Percentiles rank a stretch among this genome's conserved stretches.
phyloP scores from a whole-genome alignment of 2,797 vertebrate genomes.

The Pyrocephalus nanus region DNA sequence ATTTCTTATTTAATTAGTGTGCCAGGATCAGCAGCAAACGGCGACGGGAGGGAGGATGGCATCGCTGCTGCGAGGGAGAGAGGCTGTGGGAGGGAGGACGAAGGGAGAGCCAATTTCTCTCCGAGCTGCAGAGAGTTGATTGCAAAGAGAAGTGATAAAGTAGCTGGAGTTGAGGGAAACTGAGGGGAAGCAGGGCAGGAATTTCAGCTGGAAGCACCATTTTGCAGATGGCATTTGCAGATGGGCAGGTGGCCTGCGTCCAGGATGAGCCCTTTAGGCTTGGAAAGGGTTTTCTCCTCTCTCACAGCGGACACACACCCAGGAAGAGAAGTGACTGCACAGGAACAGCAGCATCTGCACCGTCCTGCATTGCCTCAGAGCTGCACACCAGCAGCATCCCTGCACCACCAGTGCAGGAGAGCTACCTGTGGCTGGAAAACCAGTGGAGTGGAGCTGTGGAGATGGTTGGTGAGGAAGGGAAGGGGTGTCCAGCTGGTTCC shows the following conservation, averaged over 20 bases:
- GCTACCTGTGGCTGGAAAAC: background rate
- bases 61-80: background rate
- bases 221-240: background rate
- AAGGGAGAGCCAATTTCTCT: background rate
- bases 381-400: background rate
- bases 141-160: background rate
- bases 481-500: background rate
- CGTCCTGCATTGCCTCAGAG: background rate
- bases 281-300: background rate
- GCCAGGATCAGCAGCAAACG: background rate
- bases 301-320: background rate
- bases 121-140: background rate
- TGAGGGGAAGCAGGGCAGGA: background rate
- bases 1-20: background rate
- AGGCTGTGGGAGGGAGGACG: background rate
- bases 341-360: background rate
- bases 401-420: background rate
- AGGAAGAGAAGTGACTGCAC: background rate
- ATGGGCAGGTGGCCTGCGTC: background rate
- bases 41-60: background rate
- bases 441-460: background rate
- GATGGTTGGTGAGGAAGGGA: too few relatives aligned
- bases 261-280: background rate
- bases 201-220: background rate
- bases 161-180: background rate